These are phyloP conservation scores for Margarornis squamiger DNA, from an alignment of 2,797 vertebrate genomes.

Conservation along the genomic window DNA sequence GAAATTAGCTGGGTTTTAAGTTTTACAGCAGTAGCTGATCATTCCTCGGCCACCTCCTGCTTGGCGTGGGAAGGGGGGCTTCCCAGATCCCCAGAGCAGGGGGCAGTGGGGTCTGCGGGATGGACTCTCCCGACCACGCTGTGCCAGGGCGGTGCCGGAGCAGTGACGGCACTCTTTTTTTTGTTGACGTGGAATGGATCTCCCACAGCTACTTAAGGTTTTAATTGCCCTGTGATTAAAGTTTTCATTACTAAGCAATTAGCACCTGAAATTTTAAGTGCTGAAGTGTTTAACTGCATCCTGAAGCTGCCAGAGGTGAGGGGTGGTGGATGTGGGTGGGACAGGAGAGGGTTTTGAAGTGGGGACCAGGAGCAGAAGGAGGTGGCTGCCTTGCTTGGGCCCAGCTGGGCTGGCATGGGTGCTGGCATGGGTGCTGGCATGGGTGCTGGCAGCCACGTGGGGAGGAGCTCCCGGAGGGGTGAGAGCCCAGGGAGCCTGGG, in stretches of 20 bases:
- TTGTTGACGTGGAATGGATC: slow-evolving; percentile 65
- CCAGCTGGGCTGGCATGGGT: not conserved
- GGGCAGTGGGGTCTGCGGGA: not conserved
- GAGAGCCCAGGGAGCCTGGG: not conserved
- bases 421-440: not conserved
- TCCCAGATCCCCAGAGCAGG: not conserved
- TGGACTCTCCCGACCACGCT: accelerated
- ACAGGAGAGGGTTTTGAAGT: not conserved
- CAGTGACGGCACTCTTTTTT: not conserved
- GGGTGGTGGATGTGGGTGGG: slow-evolving; percentile 50
- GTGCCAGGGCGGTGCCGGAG: not conserved
- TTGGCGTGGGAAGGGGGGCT: not conserved
- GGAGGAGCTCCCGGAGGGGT: not conserved
- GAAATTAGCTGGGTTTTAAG: slow-evolving; percentile 59
- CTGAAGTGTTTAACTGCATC: slow-evolving; percentile 66
- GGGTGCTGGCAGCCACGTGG: not conserved
- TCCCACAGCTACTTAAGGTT: slow-evolving; percentile 68
- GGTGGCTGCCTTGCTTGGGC: not conserved
- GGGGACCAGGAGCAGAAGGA: not conserved
- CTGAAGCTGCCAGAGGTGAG: slow-evolving; percentile 54
- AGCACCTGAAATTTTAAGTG: slow-evolving; percentile 71
- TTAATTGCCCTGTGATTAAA: slow-evolving; percentile 71
- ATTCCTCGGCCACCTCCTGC: not conserved
- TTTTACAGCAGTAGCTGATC: slow-evolving; percentile 39
- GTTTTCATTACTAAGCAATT: slow-evolving; percentile 73